Percentiles rank a stretch among this genome's conserved stretches.
Conservation (phyloP, 2,113 vertebrate genomes). For the Gopherus flavomarginatus region DNA sequence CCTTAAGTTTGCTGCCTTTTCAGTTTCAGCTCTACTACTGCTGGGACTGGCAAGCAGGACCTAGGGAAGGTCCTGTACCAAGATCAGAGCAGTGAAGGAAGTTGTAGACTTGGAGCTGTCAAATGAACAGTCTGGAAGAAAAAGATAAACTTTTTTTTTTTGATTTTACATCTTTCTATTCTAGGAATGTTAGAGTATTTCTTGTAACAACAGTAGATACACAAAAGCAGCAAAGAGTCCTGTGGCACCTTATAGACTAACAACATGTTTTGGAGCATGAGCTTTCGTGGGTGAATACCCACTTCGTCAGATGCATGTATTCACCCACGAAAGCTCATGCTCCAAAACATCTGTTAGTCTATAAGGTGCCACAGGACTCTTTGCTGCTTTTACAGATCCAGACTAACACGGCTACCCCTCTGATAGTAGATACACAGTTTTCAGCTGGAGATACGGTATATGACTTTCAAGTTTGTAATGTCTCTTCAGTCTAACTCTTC, state of each 20-base stretch:
- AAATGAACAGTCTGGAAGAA: background rate
- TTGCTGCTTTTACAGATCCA: too few relatives aligned
- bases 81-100: slow-evolving; percentile 42
- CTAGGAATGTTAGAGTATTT: background rate
- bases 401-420: too few relatives aligned
- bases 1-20: slow-evolving; percentile 25
- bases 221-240: background rate
- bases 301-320: too few relatives aligned
- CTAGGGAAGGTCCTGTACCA: slow-evolving; percentile 8
- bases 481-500: background rate
- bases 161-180: background rate
- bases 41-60: slow-evolving; percentile 48
- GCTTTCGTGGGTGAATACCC: too few relatives aligned
- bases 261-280: too few relatives aligned
- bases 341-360: too few relatives aligned
- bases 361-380: too few relatives aligned
- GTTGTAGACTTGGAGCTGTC: slow-evolving; percentile 1
- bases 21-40: slow-evolving; percentile 31
- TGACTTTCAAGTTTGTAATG: background rate
- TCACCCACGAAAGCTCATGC: too few relatives aligned
- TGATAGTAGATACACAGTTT: background rate
- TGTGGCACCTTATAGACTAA: too few relatives aligned
- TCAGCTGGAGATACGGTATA: background rate
- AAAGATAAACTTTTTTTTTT: background rate
- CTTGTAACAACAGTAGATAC: background rate